Percentiles rank a stretch among this genome's conserved stretches.
phyloP scores from a whole-genome alignment of 2,888 invertebrate genomes.

The Eristalis intricaria region DNA sequence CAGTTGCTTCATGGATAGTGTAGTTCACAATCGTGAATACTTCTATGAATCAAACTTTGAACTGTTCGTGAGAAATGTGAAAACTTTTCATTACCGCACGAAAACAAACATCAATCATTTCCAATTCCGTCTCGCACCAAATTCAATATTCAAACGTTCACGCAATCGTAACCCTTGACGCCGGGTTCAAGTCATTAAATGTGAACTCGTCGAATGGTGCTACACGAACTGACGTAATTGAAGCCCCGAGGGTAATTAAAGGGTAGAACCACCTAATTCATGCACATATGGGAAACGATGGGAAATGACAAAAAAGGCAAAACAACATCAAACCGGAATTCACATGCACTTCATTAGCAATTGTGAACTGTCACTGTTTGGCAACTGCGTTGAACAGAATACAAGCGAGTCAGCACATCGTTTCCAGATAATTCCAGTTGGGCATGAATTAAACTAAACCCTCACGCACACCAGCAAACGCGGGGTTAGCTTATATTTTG shows the following conservation, averaged over 20 bases:
- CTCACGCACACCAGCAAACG: background rate
- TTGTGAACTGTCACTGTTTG: background rate
- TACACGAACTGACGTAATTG: background rate
- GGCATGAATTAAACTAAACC: background rate
- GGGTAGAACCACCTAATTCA: background rate
- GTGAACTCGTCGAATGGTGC: background rate
- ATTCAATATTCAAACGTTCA: background rate
- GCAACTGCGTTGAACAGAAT: background rate
- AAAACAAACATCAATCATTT: background rate
- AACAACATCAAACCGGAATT: background rate
- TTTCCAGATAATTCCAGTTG: conserved; percentile 10
- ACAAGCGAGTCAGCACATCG: background rate
- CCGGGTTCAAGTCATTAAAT: background rate
- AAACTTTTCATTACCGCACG: too few species aligned
- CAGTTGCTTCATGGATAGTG: too few species aligned
- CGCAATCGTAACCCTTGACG: background rate
- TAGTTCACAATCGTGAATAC: too few species aligned
- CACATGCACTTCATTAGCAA: background rate
- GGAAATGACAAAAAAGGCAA: background rate
- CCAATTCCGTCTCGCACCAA: background rate
- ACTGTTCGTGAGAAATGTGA: too few species aligned
- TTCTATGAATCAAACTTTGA: too few species aligned
- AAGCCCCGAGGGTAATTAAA: background rate
- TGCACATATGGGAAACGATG: background rate
- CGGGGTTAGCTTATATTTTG: background rate